Evolutionary conservation across 1,140 invertebrate species (phyloP), one percentile per base, ranked within the genome.

Genomic region (Limonius californicus): DNA sequence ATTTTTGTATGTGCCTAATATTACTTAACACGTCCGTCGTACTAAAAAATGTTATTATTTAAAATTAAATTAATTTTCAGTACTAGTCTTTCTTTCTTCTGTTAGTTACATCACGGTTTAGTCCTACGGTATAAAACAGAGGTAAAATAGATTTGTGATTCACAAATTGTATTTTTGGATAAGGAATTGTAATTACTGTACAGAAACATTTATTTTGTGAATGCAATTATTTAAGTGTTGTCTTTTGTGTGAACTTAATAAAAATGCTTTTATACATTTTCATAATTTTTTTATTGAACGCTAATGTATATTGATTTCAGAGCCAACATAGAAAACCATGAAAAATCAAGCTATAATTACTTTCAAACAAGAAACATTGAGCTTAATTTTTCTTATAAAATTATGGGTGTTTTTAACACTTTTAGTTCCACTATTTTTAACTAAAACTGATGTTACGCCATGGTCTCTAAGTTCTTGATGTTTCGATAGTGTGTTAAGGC

Each of bases 401-500:
- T n/a, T n/a, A n/a, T n/a, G n/a, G n/a, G n/a, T n/a, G n/a, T n/a
- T n/a, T n/a, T n/a, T n/a, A 20, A 83, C 68, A 61, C 76, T 60
- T 62, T 74, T 72, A 0, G 69, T 81, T 0, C 86, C 75, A 50
- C 84, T 84, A 69, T 83, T 71, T 67, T 72, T 69, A 16, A 87
- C 84, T 16, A 84, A 72, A 61, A 86, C 75, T 30, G 80, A 84
- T 8, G 78, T 71, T 1, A 86, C 84, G 39, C 85, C 86, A 57
- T 84, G 63, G 65, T 76, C 72, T 39, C 72, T 75, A 87, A 62
- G 68, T 87, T 85, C 9, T 50, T 57, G 50, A 87, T 86, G 74
- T 88, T 88, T 59, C 85, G 69, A n/a, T n/a, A n/a, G n/a, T n/a
- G n/a, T 1, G 74, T 35, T 71, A 88, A 86, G 73, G 88, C 86